Percentiles rank a stretch among this genome's conserved stretches.
Conservation (phyloP, 2,888 invertebrate species). For the Bombylius discolor region DNA sequence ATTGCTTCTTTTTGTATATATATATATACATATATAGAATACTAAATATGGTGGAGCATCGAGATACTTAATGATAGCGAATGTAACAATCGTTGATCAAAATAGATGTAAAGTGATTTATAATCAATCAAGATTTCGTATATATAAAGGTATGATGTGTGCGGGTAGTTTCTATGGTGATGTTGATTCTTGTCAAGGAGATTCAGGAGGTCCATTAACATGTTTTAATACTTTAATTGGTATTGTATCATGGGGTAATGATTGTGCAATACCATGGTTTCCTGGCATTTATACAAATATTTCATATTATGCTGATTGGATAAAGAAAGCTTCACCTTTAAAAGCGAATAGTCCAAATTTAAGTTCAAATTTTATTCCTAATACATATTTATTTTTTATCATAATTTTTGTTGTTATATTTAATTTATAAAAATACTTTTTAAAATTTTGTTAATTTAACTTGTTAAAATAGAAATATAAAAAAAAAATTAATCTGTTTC, state of each 20-base stretch:
- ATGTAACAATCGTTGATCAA: not conserved
- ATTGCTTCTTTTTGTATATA: not conserved
- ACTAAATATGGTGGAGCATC: not conserved
- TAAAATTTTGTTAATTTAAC: too few relatives aligned
- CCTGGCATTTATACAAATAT: slow-evolving; percentile 72
- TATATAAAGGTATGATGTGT: slow-evolving; percentile 57
- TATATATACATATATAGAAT: not conserved
- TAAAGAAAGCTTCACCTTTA: slow-evolving; percentile 8
- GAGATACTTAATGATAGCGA: not conserved
- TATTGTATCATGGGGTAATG: slow-evolving; percentile 70
- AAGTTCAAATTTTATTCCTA: too few relatives aligned
- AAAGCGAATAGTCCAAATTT: not conserved
- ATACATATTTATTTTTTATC: too few relatives aligned
- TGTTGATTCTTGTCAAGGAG: slow-evolving; percentile 72
- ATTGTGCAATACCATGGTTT: slow-evolving; percentile 54
- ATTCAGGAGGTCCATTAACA: slow-evolving; percentile 73
- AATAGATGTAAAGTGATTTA: not conserved
- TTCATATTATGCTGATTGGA: slow-evolving; percentile 20
- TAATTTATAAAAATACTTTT: too few relatives aligned
- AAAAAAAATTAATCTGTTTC: too few relatives aligned
- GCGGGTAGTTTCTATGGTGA: slow-evolving; percentile 63
- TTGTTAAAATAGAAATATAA: too few relatives aligned
- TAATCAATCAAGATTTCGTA: slow-evolving; percentile 14
- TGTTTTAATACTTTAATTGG: slow-evolving; percentile 50
- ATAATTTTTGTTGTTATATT: too few relatives aligned